Percentiles rank a stretch among this genome's conserved stretches.
phyloP scores from a whole-genome alignment of 2,113 vertebrate genomes.

The Genyomyrus donnyi region DNA sequence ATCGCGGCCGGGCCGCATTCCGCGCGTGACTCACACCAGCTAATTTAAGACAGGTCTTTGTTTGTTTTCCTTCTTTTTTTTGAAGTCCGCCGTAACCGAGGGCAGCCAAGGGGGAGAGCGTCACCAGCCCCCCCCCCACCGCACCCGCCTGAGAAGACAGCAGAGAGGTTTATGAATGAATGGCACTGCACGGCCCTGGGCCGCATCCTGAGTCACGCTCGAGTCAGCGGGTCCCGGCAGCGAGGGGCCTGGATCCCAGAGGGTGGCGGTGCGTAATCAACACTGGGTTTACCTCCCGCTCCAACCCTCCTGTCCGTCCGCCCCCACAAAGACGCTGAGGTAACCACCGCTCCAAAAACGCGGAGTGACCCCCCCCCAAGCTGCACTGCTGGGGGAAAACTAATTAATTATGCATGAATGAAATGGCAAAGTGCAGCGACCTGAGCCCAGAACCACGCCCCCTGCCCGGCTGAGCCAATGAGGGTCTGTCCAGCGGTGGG shows the following conservation, averaged over 20 bases:
- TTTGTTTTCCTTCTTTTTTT: background rate
- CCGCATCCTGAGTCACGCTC: background rate
- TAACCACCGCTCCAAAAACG: background rate
- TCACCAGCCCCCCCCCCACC: background rate
- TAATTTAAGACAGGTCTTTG: constrained; percentile 35
- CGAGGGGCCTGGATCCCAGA: background rate
- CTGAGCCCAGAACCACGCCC: background rate
- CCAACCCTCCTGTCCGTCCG: background rate
- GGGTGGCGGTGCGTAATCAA: background rate
- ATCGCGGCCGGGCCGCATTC: constrained; percentile 56
- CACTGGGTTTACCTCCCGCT: background rate
- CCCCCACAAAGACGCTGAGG: background rate
- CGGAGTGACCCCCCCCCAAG: background rate
- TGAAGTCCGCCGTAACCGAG: background rate
- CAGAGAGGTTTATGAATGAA: background rate
- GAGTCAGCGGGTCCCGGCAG: background rate
- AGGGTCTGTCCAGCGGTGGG: background rate
- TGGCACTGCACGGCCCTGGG: background rate
- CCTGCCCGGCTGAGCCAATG: background rate
- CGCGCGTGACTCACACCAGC: constrained; percentile 55
- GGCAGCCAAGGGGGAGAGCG: background rate
- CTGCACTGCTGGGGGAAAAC: background rate
- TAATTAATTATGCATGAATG: background rate
- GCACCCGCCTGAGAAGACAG: background rate
- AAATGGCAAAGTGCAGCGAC: background rate